phyloP scores from a whole-genome alignment of 2,888 invertebrate species.

The Melieria picta region DNA sequence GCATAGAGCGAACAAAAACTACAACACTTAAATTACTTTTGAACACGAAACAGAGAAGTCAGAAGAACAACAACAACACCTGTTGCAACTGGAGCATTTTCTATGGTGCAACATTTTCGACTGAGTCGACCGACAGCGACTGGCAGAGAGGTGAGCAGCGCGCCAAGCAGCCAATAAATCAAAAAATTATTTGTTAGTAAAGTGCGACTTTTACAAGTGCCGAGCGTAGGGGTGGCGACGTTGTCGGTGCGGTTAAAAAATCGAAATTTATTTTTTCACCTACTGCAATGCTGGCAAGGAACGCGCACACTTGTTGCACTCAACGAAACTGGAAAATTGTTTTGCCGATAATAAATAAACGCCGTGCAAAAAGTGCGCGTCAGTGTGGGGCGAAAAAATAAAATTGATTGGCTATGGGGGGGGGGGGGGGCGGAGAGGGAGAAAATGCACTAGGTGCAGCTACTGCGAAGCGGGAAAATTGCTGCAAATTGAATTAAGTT shows the following conservation, averaged over 20 bases:
- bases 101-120: slow-evolving; percentile 4
- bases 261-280: no score
- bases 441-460: not conserved
- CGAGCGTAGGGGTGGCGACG: no score
- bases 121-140: not conserved
- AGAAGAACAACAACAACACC: not conserved
- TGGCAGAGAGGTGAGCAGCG: not conserved
- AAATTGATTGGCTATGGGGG: no score
- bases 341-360: slow-evolving; percentile 24
- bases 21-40: slow-evolving; percentile 23
- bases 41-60: slow-evolving; percentile 9
- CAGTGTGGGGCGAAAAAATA: no score
- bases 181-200: slow-evolving; percentile 40
- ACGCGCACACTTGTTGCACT: not conserved
- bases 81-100: slow-evolving; percentile 20
- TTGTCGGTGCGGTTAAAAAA: no score
- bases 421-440: not conserved
- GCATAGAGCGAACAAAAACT: not conserved
- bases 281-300: no score
- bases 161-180: slow-evolving; percentile 40
- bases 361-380: no score
- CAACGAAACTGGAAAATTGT: slow-evolving; percentile 24
- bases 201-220: slow-evolving; percentile 10
- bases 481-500: slow-evolving; percentile 33
- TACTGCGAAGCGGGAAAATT: not conserved